Evolutionary conservation across 1,140 invertebrate genomes (phyloP).

Genomic region (Camponotus floridanus): DNA sequence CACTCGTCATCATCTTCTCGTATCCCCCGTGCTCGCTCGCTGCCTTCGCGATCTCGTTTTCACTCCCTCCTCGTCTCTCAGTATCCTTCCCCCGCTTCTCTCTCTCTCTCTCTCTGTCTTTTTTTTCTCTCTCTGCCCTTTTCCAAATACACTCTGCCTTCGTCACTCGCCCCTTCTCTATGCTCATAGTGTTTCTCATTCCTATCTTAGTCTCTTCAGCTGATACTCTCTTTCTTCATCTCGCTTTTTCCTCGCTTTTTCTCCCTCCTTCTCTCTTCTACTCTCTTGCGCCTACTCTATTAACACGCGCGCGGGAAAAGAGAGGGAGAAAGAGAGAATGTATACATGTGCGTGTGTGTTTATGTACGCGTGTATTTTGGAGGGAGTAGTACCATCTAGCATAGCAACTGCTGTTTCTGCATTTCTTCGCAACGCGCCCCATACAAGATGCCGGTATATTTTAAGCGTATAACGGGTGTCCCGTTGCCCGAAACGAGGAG

Average conservation of each 20-base stretch:
- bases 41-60: slow-evolving; percentile 73
- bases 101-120: neutral
- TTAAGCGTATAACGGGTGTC: slow-evolving; percentile 83
- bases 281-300: slow-evolving; percentile 71
- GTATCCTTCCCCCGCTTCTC: slow-evolving; percentile 23
- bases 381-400: slow-evolving; percentile 83
- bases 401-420: slow-evolving; percentile 86
- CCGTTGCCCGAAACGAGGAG: slow-evolving; percentile 58
- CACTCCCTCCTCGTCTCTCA: slow-evolving; percentile 53
- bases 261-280: slow-evolving; percentile 53
- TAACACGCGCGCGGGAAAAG: slow-evolving; percentile 64
- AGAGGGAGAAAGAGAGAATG: slow-evolving; percentile 52
- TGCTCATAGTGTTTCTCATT: slow-evolving; percentile 21
- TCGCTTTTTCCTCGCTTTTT: slow-evolving; percentile 49
- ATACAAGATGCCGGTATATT: slow-evolving; percentile 80
- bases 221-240: slow-evolving; percentile 23
- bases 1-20: slow-evolving; percentile 63
- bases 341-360: neutral
- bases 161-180: slow-evolving; percentile 51
- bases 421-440: slow-evolving; percentile 83
- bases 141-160: slow-evolving; percentile 56
- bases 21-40: slow-evolving; percentile 58
- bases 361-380: slow-evolving; percentile 51
- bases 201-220: slow-evolving; percentile 42
- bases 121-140: slow-evolving; percentile 20